Evolutionary conservation across 2,888 invertebrate genomes (phyloP).

Genomic region (Drosophila lutescens): DNA sequence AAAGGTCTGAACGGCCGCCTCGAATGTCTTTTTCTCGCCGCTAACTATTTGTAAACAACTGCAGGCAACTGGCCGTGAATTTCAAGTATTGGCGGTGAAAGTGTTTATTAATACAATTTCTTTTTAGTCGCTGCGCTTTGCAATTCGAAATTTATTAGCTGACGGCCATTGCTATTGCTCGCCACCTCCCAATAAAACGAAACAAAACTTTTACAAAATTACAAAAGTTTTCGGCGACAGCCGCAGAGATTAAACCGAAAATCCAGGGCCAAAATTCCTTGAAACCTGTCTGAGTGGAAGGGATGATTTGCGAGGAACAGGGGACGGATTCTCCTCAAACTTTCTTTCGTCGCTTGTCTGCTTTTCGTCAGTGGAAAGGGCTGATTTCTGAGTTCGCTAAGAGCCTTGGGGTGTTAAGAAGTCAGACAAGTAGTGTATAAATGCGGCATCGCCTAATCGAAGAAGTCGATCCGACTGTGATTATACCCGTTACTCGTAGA

Average conservation of each 20-base stretch:
- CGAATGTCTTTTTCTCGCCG: slow-evolving; percentile 16
- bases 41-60: slow-evolving; percentile 57
- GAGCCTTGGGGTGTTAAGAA: slow-evolving; percentile 10
- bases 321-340: slow-evolving; percentile 28
- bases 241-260: slow-evolving; percentile 24
- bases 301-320: neutral
- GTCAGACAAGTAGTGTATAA: too few relatives aligned
- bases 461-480: too few relatives aligned
- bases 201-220: slow-evolving; percentile 25
- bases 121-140: slow-evolving; percentile 48
- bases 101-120: slow-evolving; percentile 79
- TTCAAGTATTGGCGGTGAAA: slow-evolving; percentile 76
- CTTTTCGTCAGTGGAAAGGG: slow-evolving; percentile 40
- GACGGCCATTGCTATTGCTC: slow-evolving; percentile 34
- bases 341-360: slow-evolving; percentile 18
- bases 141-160: slow-evolving; percentile 51
- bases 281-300: slow-evolving; percentile 1
- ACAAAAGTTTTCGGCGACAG: slow-evolving; percentile 36
- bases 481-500: too few relatives aligned
- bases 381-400: slow-evolving; percentile 5
- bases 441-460: too few relatives aligned
- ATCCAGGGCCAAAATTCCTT: slow-evolving; percentile 15
- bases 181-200: neutral
- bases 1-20: slow-evolving; percentile 24
- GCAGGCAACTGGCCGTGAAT: slow-evolving; percentile 50